Percentiles rank a stretch among this genome's conserved stretches.
These are phyloP conservation scores for Noctua janthe DNA, from an alignment of 2,888 invertebrate genomes.

Conservation along the genomic window DNA sequence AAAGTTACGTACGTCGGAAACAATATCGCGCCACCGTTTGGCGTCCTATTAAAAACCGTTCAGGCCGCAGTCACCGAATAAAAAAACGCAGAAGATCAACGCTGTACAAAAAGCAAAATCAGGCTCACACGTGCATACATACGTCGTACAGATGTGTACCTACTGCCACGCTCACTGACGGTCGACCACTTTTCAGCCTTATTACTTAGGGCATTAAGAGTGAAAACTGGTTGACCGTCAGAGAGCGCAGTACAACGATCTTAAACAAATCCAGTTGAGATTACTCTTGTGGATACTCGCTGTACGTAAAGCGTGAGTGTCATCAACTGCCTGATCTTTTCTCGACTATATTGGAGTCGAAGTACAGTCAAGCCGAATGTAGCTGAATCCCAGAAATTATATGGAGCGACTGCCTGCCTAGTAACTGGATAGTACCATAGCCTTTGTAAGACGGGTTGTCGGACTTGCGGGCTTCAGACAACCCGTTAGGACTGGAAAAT, in stretches of 20 bases:
- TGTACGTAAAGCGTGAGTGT: not conserved
- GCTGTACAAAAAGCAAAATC: not conserved
- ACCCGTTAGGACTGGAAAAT: too few relatives aligned
- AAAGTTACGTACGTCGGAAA: constrained; percentile 43
- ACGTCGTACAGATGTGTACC: too few relatives aligned
- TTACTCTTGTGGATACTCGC: not conserved
- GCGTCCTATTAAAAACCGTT: constrained; percentile 55
- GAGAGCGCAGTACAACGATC: too few relatives aligned
- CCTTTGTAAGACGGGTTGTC: not conserved
- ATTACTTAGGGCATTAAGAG: too few relatives aligned
- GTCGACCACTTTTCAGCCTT: too few relatives aligned
- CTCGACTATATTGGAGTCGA: not conserved
- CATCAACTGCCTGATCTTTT: not conserved
- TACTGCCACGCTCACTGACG: too few relatives aligned
- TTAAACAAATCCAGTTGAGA: not conserved
- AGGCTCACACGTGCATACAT: not conserved
- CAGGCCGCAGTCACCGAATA: constrained; percentile 22
- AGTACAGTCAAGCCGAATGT: not conserved
- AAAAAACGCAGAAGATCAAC: not conserved
- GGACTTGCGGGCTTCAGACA: not conserved
- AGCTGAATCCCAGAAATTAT: not conserved
- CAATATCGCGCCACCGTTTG: constrained; percentile 53
- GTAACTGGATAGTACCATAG: too few relatives aligned
- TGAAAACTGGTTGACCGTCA: not conserved
- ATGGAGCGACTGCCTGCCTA: not conserved